Evolutionary conservation across 2,888 invertebrate species (phyloP).

Genomic region (Latrodectus hesperus): DNA sequence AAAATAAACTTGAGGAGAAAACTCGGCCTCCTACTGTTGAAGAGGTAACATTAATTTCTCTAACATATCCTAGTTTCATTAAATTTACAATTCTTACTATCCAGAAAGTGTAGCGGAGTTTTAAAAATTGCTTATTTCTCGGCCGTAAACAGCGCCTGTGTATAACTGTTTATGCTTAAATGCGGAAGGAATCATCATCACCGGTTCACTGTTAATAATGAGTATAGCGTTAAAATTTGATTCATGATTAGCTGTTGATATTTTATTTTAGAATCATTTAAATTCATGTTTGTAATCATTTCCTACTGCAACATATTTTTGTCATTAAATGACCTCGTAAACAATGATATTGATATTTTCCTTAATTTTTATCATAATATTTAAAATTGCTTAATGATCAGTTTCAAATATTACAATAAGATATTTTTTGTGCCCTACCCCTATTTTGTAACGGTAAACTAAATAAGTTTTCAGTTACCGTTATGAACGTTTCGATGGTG

Average conservation of each 20-base stretch:
- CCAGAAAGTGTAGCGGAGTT: too few species aligned
- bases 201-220: neutral
- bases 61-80: neutral
- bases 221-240: too few species aligned
- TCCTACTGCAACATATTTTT: neutral
- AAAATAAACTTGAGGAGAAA: constrained; percentile 57
- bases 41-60: constrained; percentile 46
- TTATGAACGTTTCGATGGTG: too few species aligned
- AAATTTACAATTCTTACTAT: too few species aligned
- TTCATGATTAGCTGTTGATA: too few species aligned
- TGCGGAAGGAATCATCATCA: constrained; percentile 38
- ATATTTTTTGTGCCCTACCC: too few species aligned
- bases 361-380: too few species aligned
- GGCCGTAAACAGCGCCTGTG: constrained; percentile 51
- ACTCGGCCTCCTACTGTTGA: constrained; percentile 52
- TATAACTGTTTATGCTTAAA: constrained; percentile 43
- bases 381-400: too few species aligned
- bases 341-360: neutral
- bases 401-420: too few species aligned
- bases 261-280: too few species aligned
- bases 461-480: too few species aligned
- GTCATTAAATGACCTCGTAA: constrained; percentile 3
- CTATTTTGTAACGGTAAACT: too few species aligned
- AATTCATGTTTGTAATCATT: neutral
- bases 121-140: constrained; percentile 4